These are phyloP conservation scores for Drosophila nebulosa DNA, from an alignment of 1,140 invertebrate genomes.

Conservation along the genomic window DNA sequence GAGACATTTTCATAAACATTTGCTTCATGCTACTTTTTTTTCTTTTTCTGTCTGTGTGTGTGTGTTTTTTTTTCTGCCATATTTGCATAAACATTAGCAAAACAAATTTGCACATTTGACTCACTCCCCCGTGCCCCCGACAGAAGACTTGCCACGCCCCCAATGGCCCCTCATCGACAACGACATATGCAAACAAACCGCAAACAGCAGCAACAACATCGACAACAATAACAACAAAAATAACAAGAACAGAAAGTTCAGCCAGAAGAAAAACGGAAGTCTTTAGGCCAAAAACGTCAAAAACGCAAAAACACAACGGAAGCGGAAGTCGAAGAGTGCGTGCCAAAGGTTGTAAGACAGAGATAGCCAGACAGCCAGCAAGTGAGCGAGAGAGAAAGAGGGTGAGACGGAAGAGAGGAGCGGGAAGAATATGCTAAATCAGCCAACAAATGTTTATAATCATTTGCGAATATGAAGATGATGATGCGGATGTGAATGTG, in stretches of 20 bases:
- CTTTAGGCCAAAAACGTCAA: slow-evolving; percentile 69
- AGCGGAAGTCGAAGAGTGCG: slow-evolving; percentile 60
- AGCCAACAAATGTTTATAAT: slow-evolving; percentile 73
- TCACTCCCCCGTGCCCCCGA: slow-evolving; percentile 8
- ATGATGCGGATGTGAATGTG: slow-evolving; percentile 36
- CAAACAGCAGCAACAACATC: slow-evolving; percentile 47
- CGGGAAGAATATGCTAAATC: slow-evolving; percentile 67
- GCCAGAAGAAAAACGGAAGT: slow-evolving; percentile 63
- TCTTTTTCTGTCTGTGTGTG: background rate
- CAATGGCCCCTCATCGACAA: slow-evolving; percentile 20
- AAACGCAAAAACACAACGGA: slow-evolving; percentile 52
- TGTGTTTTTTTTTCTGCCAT: slow-evolving; percentile 36
- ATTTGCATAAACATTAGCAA: slow-evolving; percentile 79
- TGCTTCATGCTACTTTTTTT: slow-evolving; percentile 9
- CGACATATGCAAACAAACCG: slow-evolving; percentile 71
- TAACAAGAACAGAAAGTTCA: slow-evolving; percentile 48
- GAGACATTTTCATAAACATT: slow-evolving; percentile 73
- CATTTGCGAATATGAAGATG: slow-evolving; percentile 51
- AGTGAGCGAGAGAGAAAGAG: background rate
- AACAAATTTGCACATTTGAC: slow-evolving; percentile 77
- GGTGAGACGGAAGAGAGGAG: background rate
- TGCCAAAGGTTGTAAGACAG: slow-evolving; percentile 36
- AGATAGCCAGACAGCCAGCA: background rate
- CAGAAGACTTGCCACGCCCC: slow-evolving; percentile 12
- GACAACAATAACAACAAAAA: slow-evolving; percentile 22